Conservation (phyloP, 2,113 vertebrate species). For the Pyxicephalus adspersus region DNA sequence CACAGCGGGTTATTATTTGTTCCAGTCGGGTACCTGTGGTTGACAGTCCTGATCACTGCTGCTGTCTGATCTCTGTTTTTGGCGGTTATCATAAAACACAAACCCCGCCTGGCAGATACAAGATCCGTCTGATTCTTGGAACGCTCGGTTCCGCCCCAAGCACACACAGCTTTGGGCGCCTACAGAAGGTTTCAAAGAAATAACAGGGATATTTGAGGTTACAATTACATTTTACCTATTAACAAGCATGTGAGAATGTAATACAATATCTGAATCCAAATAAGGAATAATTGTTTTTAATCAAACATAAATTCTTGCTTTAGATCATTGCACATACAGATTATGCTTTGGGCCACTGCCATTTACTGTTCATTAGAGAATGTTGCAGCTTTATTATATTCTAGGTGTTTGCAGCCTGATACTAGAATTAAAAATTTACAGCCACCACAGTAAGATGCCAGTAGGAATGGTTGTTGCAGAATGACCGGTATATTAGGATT, state of each 20-base stretch:
- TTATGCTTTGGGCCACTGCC: too few species aligned
- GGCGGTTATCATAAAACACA: constrained; percentile 81
- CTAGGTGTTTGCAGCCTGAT: too few species aligned
- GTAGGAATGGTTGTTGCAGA: too few species aligned
- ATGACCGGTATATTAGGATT: too few species aligned
- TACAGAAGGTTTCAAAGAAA: constrained; percentile 51
- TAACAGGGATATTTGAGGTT: neutral
- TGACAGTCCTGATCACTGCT: constrained; percentile 82
- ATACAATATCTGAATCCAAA: neutral
- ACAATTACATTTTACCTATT: neutral
- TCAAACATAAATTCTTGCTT: too few species aligned
- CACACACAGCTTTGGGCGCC: constrained; percentile 84
- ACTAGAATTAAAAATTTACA: too few species aligned
- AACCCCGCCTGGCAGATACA: constrained; percentile 87
- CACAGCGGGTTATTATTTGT: too few species aligned
- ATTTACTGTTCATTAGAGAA: too few species aligned
- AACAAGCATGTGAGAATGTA: neutral
- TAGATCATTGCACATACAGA: too few species aligned
- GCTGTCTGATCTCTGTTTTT: constrained; percentile 71
- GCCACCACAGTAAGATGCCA: too few species aligned
- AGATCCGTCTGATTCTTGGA: constrained; percentile 87
- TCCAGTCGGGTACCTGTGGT: constrained; percentile 76
- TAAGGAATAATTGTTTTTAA: too few species aligned
- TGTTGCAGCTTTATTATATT: too few species aligned
- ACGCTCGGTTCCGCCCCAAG: constrained; percentile 83